A percentile compares a stretch with the other conserved stretches of the same genome.
Evolutionary conservation across 1,140 invertebrate species (phyloP).

Genomic region (Orussus abietinus): DNA sequence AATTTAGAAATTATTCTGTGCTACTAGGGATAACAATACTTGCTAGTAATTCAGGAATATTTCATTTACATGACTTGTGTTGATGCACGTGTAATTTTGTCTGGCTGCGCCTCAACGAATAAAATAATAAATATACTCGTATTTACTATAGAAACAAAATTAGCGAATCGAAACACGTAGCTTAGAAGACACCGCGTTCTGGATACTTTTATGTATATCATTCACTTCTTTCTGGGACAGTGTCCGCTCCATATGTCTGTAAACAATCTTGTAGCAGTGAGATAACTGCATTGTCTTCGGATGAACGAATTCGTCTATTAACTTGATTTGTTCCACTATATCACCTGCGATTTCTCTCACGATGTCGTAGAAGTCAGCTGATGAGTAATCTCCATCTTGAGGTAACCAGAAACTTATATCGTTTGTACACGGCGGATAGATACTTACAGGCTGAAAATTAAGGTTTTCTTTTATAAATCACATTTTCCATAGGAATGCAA

Average conservation of each 20-base stretch:
- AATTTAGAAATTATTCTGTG: too few species aligned
- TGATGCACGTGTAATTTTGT: too few species aligned
- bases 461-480: constrained; percentile 38
- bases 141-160: too few species aligned
- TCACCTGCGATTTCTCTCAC: constrained; percentile 85
- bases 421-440: constrained; percentile 84
- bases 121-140: too few species aligned
- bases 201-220: constrained; percentile 77
- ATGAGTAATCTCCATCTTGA: constrained; percentile 60
- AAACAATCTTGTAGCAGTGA: constrained; percentile 90
- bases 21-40: too few species aligned
- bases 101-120: too few species aligned
- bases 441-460: constrained; percentile 78
- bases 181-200: constrained; percentile 58
- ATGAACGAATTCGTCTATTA: constrained; percentile 87
- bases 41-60: too few species aligned
- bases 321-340: constrained; percentile 83
- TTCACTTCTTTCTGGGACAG: constrained; percentile 88
- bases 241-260: constrained; percentile 88
- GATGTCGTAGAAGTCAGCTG: constrained; percentile 94
- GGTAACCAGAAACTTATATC: constrained; percentile 98
- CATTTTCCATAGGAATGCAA: background rate
- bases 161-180: too few species aligned
- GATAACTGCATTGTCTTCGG: constrained; percentile 79
- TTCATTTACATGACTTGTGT: too few species aligned